Evolutionary conservation across 2,113 vertebrate species (phyloP), one percentile per base, ranked within the genome.

Genomic region (Pituophis catenifer): DNA sequence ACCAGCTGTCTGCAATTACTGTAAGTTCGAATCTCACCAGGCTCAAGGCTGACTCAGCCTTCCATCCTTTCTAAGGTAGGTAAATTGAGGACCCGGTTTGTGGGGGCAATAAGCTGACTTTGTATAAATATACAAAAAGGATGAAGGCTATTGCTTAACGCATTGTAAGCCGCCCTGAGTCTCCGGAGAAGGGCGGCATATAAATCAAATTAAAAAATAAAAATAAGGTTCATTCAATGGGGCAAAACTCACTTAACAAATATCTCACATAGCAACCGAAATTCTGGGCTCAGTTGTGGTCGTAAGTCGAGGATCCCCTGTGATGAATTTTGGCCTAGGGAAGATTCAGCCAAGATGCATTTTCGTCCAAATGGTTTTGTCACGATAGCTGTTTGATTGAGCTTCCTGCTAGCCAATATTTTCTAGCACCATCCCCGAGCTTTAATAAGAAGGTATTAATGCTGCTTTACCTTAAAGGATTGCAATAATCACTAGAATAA

Each of bases 251-350:
- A 70, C 12, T 70, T 15, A 70, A 13, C 62, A n/a, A 70, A n/a
- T 70, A n/a, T 15, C 65, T 70, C 65, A 70, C 12, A n/a, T 2
- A 70, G 29, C 65, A n/a, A 33, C 13, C 7, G 12, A 15, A 33
- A 70, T 33, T 15, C n/a, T 1, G 13, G 65, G 5, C 65, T 33
- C 29, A 33, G 13, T 7, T 33, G 29, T 33, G 29, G 65, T 70
- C 5, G 5, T 70, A 33, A 6, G 5, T 70, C 0, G 29, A 70
- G 65, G 65, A 70, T 11, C 29, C 12, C 1, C 29, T 70, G 65
- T 33, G 2, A 97, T 97, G 96, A 96, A 96, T 95, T 98, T 96
- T 93, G 95, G 93, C 11, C 95, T 92, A 89, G 88, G 91, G 93
- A 91, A 94, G 96, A 94, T 92, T 94, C 92, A 86, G 70, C 54